Evolutionary conservation across 1,140 invertebrate genomes (phyloP).

Genomic region (Holotrichia oblita): DNA sequence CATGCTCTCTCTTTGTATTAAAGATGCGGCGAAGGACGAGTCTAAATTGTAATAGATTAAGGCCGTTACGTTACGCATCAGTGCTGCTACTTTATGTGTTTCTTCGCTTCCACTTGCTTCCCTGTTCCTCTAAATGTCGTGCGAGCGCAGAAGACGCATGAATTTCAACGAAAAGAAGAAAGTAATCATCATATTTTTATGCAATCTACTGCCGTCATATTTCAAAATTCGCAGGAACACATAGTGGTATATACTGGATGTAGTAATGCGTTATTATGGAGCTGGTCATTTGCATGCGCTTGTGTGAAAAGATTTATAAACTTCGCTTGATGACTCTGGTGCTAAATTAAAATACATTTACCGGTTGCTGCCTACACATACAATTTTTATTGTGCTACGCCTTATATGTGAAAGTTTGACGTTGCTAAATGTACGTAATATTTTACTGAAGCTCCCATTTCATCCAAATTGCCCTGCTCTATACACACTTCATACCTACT

Average conservation of each 20-base stretch:
- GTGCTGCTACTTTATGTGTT: slow-evolving; percentile 11
- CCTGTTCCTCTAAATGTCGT: not conserved
- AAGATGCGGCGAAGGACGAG: not conserved
- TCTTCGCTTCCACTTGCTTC: not conserved
- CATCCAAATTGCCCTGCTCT: not conserved
- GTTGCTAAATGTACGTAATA: not conserved
- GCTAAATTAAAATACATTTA: slow-evolving; percentile 7
- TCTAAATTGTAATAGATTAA: slow-evolving; percentile 18
- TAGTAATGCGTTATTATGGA: not conserved
- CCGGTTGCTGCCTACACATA: not conserved
- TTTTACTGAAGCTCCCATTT: not conserved
- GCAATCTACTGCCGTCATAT: not conserved
- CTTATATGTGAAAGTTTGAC: not conserved
- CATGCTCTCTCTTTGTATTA: not conserved
- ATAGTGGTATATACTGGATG: not conserved
- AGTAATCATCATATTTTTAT: not conserved
- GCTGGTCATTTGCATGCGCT: not conserved
- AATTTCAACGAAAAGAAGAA: not conserved
- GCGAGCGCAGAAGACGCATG: not conserved
- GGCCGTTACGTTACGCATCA: slow-evolving; percentile 4
- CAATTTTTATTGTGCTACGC: not conserved
- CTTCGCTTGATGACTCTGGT: not conserved
- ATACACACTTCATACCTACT: too few relatives aligned
- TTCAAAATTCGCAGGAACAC: not conserved
- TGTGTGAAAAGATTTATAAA: slow-evolving; percentile 3